Conservation (phyloP, 2,888 invertebrate genomes). For the Amphiduros pacificus region DNA sequence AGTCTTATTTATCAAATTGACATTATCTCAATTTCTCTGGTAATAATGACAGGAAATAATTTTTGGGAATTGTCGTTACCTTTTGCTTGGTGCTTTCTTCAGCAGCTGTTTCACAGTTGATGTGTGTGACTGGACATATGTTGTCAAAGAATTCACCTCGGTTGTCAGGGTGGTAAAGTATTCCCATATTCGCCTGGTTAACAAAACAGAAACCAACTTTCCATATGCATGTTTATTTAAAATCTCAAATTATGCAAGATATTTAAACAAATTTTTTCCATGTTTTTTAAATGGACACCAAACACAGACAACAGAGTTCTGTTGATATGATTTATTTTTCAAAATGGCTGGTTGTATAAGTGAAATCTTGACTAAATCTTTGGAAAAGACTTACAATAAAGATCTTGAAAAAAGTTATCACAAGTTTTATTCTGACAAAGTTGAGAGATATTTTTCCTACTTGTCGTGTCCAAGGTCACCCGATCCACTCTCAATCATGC, state of each 20-base stretch:
- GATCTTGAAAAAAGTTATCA: too few species aligned
- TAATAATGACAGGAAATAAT: too few species aligned
- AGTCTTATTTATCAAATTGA: too few species aligned
- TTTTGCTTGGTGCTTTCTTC: conserved; percentile 47
- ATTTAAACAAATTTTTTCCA: background rate
- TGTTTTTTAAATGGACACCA: background rate
- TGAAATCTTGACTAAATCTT: too few species aligned
- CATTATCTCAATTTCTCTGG: too few species aligned
- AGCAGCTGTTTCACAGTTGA: conserved; percentile 47
- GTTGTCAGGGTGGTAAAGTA: conserved; percentile 41
- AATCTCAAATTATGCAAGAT: background rate
- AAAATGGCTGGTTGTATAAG: too few species aligned
- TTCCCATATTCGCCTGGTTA: conserved; percentile 47
- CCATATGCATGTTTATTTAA: background rate
- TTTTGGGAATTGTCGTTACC: too few species aligned
- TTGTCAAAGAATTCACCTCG: conserved; percentile 37
- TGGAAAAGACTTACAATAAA: too few species aligned
- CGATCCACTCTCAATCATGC: conserved; percentile 53
- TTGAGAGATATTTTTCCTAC: too few species aligned
- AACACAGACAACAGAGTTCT: background rate
- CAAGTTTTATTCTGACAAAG: too few species aligned
- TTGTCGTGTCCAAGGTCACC: conserved; percentile 51
- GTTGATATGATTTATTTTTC: too few species aligned
- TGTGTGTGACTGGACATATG: conserved; percentile 36
- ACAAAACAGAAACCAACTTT: background rate